Base-by-base conservation (phyloP, 2,113 vertebrate genomes). In the Etheostoma spectabile region DNA sequence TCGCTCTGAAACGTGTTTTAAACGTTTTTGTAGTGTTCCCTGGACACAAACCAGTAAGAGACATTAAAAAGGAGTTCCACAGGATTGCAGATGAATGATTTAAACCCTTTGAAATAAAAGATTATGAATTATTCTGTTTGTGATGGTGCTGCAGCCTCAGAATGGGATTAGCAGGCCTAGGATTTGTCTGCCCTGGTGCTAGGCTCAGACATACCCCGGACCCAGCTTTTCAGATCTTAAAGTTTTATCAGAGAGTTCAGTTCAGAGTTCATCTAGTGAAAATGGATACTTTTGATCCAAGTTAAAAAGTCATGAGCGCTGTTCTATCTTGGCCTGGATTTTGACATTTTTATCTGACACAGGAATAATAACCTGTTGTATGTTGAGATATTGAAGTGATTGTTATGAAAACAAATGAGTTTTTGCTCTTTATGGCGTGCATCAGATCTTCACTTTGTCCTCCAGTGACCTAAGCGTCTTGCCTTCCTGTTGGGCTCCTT, bases 181-280 rank as follows among this genome's bases (percentile, higher is more conserved):
- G 30, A 30, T 30, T 30, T 30, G 2, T 30, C 4, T 30, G 30
- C 30, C 30, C 30, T 30, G 22, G 65, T 65, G 61, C 62, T 6
- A 0, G 33, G 73, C 61, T 35, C 18, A 71, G 35, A 63, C 24
- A 21, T n/a, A 53, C 45, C 64, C 61, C 33, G 6, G 69, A 66
- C 62, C 35, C 65, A 42, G 52, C 35, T 61, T 79, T 74, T 78
- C 53, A 78, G 38, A 84, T 83, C 46, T 74, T 46, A 66, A 67
- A 79, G 80, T 82, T 76, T 76, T 67, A 65, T 75, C 30, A 48
- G 56, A 65, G 19, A 71, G 48, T 67, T 46, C 13, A 82, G 68
- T 70, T 79, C 46, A 66, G 56, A 77, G 77, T 73, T 80, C n/a
- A 8, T 21, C 45, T 0, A 1, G 15, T 15, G 6, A 56, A 45